Evolutionary conservation across 2,888 invertebrate genomes (phyloP).

Genomic region (Torymus texanus): DNA sequence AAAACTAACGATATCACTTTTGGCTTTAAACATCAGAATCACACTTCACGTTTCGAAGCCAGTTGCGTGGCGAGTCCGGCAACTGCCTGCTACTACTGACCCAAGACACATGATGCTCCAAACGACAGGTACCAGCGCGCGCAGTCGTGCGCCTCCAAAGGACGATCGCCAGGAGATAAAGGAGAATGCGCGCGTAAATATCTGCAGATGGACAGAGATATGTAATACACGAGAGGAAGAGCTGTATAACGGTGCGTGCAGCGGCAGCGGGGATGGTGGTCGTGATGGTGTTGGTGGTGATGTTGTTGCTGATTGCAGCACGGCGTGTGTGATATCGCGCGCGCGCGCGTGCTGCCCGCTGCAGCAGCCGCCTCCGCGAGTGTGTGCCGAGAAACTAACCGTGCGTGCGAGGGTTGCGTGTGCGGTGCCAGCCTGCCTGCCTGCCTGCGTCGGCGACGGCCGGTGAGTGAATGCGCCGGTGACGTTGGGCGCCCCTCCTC

Average conservation of each 20-base stretch:
- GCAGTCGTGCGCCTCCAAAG: neutral
- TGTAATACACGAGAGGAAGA: neutral
- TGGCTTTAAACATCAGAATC: neutral
- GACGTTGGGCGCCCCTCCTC: constrained; percentile 73
- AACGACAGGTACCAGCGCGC: neutral
- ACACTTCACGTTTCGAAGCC: constrained; percentile 19
- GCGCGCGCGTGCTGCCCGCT: constrained; percentile 1
- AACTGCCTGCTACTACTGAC: neutral
- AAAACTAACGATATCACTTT: neutral
- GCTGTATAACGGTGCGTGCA: constrained; percentile 1
- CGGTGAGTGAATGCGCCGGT: constrained; percentile 73
- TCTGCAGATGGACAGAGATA: too few species aligned
- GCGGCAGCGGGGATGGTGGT: neutral
- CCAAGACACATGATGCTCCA: constrained; percentile 14
- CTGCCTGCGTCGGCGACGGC: constrained; percentile 72
- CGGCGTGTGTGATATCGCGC: too few species aligned
- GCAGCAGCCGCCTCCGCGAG: constrained; percentile 12
- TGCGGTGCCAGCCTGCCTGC: constrained; percentile 34
- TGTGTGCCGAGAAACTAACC: constrained; percentile 43
- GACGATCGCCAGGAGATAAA: too few species aligned
- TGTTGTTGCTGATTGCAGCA: neutral
- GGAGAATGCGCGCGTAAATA: too few species aligned
- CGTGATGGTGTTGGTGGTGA: neutral
- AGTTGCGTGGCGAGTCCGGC: neutral
- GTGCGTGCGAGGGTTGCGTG: constrained; percentile 47